A percentile compares a stretch with the other conserved stretches of the same genome.
Conservation (phyloP, 2,888 invertebrate genomes). For the Pristionchus entomophagus region DNA sequence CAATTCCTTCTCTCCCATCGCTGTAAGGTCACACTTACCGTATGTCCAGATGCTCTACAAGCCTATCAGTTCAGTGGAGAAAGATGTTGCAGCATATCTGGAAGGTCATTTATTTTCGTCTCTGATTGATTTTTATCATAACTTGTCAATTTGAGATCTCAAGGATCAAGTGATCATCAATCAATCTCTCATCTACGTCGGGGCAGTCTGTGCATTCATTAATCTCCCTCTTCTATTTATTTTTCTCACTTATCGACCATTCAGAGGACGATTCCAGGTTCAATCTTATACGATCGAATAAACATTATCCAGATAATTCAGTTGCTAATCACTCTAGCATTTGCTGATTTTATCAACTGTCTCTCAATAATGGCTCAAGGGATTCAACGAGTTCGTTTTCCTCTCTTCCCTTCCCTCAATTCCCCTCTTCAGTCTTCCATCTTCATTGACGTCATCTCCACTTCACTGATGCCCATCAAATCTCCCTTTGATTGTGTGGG, state of each 20-base stretch:
- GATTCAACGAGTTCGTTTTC: conserved; percentile 54
- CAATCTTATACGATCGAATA: background rate
- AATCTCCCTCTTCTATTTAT: conserved; percentile 45
- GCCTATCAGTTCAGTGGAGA: background rate
- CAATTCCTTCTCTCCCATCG: background rate
- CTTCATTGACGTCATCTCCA: conserved; percentile 27
- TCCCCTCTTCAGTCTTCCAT: background rate
- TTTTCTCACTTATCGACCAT: conserved; percentile 26
- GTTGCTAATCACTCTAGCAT: conserved; percentile 59
- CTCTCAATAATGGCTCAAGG: conserved; percentile 62
- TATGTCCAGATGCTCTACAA: conserved; percentile 38
- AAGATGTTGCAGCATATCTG: background rate
- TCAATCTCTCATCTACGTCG: conserved; percentile 31
- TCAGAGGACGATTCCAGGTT: conserved; percentile 41
- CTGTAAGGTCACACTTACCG: no score
- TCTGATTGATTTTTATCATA: background rate
- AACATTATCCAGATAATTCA: conserved; percentile 7
- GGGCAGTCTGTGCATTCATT: conserved; percentile 23
- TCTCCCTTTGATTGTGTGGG: conserved; percentile 29
- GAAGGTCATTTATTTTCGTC: background rate
- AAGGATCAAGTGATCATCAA: conserved; percentile 1
- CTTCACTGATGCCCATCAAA: conserved; percentile 32
- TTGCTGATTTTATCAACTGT: conserved; percentile 62
- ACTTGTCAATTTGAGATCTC: background rate
- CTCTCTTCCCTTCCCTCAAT: background rate